phyloP scores from a whole-genome alignment of 92 coral and sea anemone genomes.

The Porites cylindrica region DNA sequence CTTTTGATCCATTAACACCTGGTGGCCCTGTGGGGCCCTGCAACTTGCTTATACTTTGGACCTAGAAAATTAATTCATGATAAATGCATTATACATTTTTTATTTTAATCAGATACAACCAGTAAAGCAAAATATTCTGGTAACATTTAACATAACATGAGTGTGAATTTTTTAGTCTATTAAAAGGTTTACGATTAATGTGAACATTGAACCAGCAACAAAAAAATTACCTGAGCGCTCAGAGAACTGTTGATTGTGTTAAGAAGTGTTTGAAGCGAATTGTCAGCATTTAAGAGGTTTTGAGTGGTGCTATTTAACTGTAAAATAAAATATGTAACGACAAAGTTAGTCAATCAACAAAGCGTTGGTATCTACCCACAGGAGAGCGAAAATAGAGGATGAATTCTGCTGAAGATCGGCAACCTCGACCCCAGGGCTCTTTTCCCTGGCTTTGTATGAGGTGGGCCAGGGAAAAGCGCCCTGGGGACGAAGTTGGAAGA shows the following conservation, averaged over 20 bases:
- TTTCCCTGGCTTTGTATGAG: too few species aligned
- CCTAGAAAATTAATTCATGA: not conserved
- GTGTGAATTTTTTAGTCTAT: too few species aligned
- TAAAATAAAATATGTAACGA: not conserved
- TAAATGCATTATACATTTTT: not conserved
- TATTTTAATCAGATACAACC: not conserved
- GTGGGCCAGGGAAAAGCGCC: too few species aligned
- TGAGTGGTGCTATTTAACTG: slow-evolving; percentile 39
- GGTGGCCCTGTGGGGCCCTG: slow-evolving; percentile 14
- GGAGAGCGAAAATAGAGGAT: too few species aligned
- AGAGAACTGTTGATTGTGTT: slow-evolving; percentile 28
- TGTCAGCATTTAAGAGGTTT: slow-evolving; percentile 32
- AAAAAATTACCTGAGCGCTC: slow-evolving; percentile 22
- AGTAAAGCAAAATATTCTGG: not conserved
- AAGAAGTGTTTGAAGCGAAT: slow-evolving; percentile 2
- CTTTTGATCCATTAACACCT: slow-evolving; percentile 49
- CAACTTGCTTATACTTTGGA: not conserved
- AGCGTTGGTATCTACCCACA: too few species aligned
- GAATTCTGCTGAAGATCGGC: too few species aligned
- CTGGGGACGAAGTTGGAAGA: too few species aligned
- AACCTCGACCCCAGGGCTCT: too few species aligned
- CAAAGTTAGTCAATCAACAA: too few species aligned
- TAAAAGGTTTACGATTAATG: too few species aligned
- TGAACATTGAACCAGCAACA: not conserved
- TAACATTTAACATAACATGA: not conserved